phyloP scores from a whole-genome alignment of 2,797 vertebrate species.

The Sternotherus odoratus region DNA sequence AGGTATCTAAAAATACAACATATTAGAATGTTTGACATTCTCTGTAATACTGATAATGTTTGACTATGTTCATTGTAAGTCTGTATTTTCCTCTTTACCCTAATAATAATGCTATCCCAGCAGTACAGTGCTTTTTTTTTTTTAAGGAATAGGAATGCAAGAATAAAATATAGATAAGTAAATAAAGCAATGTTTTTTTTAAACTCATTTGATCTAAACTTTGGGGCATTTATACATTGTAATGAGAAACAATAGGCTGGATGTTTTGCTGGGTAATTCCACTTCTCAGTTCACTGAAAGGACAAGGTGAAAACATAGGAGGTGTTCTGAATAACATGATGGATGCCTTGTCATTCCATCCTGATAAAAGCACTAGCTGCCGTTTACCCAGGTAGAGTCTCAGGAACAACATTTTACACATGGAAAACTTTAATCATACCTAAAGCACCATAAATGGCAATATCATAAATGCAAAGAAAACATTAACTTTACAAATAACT shows the following conservation, averaged over 20 bases:
- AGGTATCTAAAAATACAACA: neutral
- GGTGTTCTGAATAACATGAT: neutral
- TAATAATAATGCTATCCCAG: neutral
- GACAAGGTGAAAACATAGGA: neutral
- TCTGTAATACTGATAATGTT: neutral
- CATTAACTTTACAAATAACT: neutral
- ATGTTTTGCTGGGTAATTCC: neutral
- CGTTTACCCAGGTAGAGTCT: neutral
- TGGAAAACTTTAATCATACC: neutral
- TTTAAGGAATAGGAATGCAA: neutral
- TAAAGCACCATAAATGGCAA: neutral
- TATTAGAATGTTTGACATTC: neutral
- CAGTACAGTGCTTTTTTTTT: neutral
- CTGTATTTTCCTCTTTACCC: neutral
- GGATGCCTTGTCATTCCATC: neutral
- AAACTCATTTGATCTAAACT: neutral
- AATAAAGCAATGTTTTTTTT: neutral
- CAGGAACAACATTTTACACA: neutral
- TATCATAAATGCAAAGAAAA: slow-evolving; percentile 9
- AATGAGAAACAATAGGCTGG: neutral
- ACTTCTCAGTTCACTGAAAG: neutral
- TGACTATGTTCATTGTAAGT: neutral
- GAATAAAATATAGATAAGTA: neutral
- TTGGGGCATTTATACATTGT: neutral
- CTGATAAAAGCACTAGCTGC: neutral